Evolutionary conservation across 2,113 vertebrate genomes (phyloP).

Genomic region (Microtus ochrogaster): DNA sequence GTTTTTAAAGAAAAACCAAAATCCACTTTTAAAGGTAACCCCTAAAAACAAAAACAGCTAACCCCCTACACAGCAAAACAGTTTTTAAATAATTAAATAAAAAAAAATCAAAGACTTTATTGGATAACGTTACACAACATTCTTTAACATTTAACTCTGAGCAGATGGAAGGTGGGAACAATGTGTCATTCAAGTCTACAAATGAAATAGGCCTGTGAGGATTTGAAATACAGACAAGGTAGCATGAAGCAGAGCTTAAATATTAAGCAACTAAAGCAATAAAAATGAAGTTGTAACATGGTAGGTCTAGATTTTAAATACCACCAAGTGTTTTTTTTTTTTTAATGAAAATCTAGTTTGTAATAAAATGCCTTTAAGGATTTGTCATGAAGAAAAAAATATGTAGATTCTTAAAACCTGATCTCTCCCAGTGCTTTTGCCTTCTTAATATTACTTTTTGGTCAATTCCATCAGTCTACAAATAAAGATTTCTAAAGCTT

Average conservation of each 20-base stretch:
- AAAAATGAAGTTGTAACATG: constrained; percentile 87
- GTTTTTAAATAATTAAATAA: constrained; percentile 84
- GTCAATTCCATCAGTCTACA: constrained; percentile 79
- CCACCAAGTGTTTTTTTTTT: constrained; percentile 80
- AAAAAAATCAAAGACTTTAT: constrained; percentile 90
- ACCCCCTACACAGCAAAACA: constrained; percentile 39
- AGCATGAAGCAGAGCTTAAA: constrained; percentile 91
- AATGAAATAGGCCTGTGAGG: constrained; percentile 88
- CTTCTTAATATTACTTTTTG: constrained; percentile 74
- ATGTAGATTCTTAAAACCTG: constrained; percentile 67
- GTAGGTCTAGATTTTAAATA: constrained; percentile 86
- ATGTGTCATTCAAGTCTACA: constrained; percentile 89
- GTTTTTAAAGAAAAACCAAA: not conserved
- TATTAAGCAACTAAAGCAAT: constrained; percentile 92
- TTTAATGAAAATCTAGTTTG: constrained; percentile 80
- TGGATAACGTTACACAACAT: constrained; percentile 91
- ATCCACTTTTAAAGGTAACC: not conserved
- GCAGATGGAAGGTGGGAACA: constrained; percentile 87
- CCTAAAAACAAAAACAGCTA: not conserved
- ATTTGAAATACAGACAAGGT: constrained; percentile 87
- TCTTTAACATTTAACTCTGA: constrained; percentile 90
- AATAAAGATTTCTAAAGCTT: constrained; percentile 81
- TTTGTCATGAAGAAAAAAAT: constrained; percentile 77
- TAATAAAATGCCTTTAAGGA: constrained; percentile 82
- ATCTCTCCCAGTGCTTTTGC: constrained; percentile 79